A percentile compares a stretch with the other conserved stretches of the same genome.
These are phyloP conservation scores for Pseudocheirus occidentalis DNA, from an alignment of 2,797 vertebrate species.

Conservation along the genomic window DNA sequence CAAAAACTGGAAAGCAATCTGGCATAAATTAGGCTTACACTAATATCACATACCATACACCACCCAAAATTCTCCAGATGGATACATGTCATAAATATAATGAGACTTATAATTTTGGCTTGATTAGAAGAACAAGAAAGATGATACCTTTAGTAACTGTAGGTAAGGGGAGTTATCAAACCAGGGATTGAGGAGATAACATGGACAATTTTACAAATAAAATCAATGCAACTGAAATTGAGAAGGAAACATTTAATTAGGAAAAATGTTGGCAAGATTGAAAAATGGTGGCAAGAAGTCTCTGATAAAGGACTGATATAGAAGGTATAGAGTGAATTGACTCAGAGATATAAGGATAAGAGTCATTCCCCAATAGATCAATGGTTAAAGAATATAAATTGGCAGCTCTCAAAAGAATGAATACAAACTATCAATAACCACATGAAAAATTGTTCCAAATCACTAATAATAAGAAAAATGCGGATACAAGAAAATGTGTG, in stretches of 20 bases:
- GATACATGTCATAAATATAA: neutral
- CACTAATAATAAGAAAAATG: too few species aligned
- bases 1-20: neutral
- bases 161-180: neutral
- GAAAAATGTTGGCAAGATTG: neutral
- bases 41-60: neutral
- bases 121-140: neutral
- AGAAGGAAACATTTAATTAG: neutral
- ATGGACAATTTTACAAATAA: neutral
- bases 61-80: neutral
- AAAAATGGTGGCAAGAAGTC: neutral
- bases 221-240: neutral
- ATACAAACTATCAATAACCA: too few species aligned
- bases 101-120: neutral
- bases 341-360: neutral
- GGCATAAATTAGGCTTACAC: neutral
- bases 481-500: too few species aligned
- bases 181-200: neutral
- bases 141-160: neutral
- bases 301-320: neutral
- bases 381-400: neutral
- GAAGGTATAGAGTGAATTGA: neutral
- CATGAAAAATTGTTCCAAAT: too few species aligned
- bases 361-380: neutral
- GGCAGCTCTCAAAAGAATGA: too few species aligned